These are phyloP conservation scores for Peromyscus californicus DNA, from an alignment of 2,113 vertebrate genomes.

Conservation along the genomic window DNA sequence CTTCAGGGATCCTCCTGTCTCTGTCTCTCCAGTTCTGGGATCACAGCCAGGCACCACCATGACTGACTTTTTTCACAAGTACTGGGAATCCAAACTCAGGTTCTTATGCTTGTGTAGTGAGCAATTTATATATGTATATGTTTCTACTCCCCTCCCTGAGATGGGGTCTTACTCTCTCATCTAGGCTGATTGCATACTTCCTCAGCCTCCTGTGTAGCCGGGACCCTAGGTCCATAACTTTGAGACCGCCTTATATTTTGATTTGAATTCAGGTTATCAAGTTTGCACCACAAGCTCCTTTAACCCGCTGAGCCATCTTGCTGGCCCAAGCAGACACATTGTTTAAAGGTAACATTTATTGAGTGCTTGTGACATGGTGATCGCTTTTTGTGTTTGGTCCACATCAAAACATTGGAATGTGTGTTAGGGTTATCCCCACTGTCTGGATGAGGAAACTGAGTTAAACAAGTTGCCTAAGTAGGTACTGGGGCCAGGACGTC, in stretches of 20 bases:
- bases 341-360: constrained; percentile 8
- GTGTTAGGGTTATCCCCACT: neutral
- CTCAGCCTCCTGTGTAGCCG: neutral
- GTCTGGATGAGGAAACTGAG: constrained; percentile 17
- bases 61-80: neutral
- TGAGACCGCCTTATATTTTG: neutral
- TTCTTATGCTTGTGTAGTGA: neutral
- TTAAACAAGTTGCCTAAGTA: neutral
- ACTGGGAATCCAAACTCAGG: neutral
- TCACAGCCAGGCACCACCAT: neutral
- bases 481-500: neutral
- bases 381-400: neutral
- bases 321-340: neutral
- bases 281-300: neutral
- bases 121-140: neutral
- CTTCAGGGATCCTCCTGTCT: neutral
- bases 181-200: neutral
- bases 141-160: neutral
- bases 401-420: neutral
- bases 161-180: neutral
- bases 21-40: too few species aligned
- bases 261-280: neutral
- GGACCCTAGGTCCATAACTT: neutral
- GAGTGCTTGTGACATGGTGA: neutral
- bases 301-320: neutral